Base-by-base conservation (phyloP, 2,113 vertebrate species). In the Elaphurus davidianus region DNA sequence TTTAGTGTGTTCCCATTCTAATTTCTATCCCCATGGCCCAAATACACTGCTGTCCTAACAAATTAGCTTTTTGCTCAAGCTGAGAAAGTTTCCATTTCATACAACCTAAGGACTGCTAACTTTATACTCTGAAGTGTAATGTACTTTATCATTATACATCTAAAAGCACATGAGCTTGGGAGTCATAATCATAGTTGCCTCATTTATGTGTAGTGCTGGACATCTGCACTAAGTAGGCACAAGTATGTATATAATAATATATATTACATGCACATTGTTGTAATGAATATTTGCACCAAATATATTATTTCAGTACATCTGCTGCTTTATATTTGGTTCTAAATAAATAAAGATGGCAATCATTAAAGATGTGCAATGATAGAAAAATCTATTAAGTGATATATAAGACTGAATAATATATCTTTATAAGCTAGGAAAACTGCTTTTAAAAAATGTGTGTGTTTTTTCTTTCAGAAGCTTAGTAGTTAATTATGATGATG, bases 401-500 rank as follows among this genome's bases (percentile, higher is more conserved):
- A 87, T 79, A 40, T 27, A 55, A n/a, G 9, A 93, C 9, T 81
- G 57, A 94, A 57, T 89, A 79, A 50, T 89, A 27, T 74, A 76
- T 88, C 74, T 96, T 33, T 33, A 43, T 84, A 97, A 95, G 59
- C 82, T 97, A 67, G 92, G 92, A 17, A 98, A 62, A 93, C 88
- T 97, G 60, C 90, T 47, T 79, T 91, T 96, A 90, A 90, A 50
- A 90, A 96, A 91, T 89, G 36, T 95, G 90, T 5, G 4, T 40
- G 59, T 94, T 78, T 92, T 96, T 97, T 60, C 92, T 95, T 94
- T 96, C 88, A 98, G 54, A 96, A 96, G 13, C 57, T 97, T 47
- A 85, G 50, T 43, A 94, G 64, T 90, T 98, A 98, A 98, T 98
- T 98, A 98, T 43, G 88, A 95, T 94, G 82, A 96, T 97, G 90